Evolutionary conservation across 2,113 vertebrate species (phyloP).

Genomic region (Notechis scutatus): DNA sequence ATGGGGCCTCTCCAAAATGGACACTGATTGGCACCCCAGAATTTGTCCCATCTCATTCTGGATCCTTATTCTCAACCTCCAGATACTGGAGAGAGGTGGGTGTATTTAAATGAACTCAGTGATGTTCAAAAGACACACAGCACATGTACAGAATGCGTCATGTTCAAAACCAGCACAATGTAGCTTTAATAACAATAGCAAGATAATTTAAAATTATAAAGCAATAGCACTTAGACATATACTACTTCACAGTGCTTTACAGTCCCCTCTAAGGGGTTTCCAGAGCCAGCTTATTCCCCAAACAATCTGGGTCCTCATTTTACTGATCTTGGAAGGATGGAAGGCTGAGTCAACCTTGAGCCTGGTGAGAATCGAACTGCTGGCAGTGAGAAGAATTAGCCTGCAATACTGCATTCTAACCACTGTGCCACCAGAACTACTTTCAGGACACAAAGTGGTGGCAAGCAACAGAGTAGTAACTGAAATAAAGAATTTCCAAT

Average conservation of each 20-base stretch:
- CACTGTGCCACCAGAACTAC: background rate
- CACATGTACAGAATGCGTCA: background rate
- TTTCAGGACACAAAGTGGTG: background rate
- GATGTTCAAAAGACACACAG: background rate
- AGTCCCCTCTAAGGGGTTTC: background rate
- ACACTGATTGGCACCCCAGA: background rate
- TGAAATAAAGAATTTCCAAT: background rate
- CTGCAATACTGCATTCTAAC: background rate
- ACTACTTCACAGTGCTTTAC: background rate
- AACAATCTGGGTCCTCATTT: background rate
- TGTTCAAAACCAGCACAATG: background rate
- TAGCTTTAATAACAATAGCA: background rate
- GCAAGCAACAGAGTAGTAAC: background rate
- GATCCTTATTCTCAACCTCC: background rate
- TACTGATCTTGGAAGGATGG: background rate
- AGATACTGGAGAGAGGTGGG: background rate
- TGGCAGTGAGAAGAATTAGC: background rate
- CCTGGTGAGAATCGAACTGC: background rate
- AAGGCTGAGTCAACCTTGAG: background rate
- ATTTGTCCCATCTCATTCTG: background rate
- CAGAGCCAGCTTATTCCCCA: too few species aligned
- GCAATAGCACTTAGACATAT: background rate
- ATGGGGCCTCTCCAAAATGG: background rate
- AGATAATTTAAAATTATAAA: too few species aligned
- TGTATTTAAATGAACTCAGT: background rate